Percentiles rank a stretch among this genome's conserved stretches.
These are phyloP conservation scores for Apamea crenata DNA, from an alignment of 2,888 invertebrate genomes.

Conservation along the genomic window DNA sequence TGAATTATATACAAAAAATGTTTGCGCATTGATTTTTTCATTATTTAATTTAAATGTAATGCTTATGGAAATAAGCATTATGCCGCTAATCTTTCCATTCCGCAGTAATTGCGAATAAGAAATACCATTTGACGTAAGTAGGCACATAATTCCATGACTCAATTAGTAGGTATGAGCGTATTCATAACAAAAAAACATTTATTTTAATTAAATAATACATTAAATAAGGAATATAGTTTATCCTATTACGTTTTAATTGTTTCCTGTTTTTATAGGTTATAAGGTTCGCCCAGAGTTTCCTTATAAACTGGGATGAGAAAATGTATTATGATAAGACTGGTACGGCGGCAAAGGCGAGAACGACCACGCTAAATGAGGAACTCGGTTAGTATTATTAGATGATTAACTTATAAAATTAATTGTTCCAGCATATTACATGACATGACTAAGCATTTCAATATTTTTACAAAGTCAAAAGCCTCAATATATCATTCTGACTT, in stretches of 20 bases:
- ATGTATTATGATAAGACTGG: constrained; percentile 98
- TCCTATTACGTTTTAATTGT: constrained; percentile 1
- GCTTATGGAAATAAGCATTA: neutral
- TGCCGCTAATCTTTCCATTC: neutral
- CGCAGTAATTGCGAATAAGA: constrained; percentile 7
- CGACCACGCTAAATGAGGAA: constrained; percentile 99
- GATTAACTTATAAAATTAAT: neutral
- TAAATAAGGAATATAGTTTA: neutral
- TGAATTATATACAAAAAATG: too few relatives aligned
- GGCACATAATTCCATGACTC: constrained; percentile 10
- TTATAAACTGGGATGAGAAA: constrained; percentile 99
- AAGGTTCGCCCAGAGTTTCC: constrained; percentile 99
- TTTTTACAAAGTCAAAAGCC: neutral
- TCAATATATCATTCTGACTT: neutral
- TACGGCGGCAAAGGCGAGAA: constrained; percentile 98
- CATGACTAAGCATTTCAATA: neutral
- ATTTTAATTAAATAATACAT: neutral
- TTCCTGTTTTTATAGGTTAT: constrained; percentile 93
- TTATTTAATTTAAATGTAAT: neutral
- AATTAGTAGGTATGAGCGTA: neutral
- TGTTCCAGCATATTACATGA: neutral
- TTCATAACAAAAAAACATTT: neutral
- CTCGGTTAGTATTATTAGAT: constrained; percentile 90
- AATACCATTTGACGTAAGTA: constrained; percentile 5
- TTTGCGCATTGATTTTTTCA: too few relatives aligned